Evolutionary conservation across 2,888 invertebrate genomes (phyloP).

Genomic region (Timema podura): DNA sequence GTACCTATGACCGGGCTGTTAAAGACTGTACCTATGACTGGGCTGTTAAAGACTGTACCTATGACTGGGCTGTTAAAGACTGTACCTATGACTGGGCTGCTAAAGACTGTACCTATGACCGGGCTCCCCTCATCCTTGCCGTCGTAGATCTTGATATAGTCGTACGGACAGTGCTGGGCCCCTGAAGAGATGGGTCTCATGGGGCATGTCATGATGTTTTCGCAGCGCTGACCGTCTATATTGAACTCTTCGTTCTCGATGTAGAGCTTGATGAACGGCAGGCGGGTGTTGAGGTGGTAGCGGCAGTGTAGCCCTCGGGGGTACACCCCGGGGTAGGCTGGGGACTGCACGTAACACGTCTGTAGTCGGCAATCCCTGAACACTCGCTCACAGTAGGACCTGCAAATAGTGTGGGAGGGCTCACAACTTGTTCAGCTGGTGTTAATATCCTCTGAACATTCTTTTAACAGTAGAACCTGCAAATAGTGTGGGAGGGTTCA

Average conservation of each 20-base stretch:
- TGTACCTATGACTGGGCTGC: no score
- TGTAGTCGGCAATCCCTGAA: constrained; percentile 85
- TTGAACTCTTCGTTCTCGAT: constrained; percentile 92
- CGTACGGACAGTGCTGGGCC: constrained; percentile 83
- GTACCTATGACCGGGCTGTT: constrained; percentile 20
- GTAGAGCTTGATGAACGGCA: constrained; percentile 86
- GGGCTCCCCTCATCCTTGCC: constrained; percentile 83
- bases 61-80: no score
- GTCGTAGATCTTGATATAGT: constrained; percentile 85
- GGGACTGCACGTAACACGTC: constrained; percentile 91
- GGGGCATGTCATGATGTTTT: constrained; percentile 92
- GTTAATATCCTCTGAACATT: constrained; percentile 79
- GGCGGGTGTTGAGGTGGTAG: constrained; percentile 81
- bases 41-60: no score
- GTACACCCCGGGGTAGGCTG: constrained; percentile 89
- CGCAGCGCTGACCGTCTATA: constrained; percentile 88
- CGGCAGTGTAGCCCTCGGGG: constrained; percentile 87
- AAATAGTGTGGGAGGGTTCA: constrained; percentile 79
- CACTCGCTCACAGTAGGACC: constrained; percentile 82
- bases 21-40: no score
- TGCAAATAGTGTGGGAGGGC: constrained; percentile 74
- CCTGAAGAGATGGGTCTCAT: constrained; percentile 87
- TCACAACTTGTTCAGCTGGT: constrained; percentile 91
- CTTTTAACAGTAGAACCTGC: constrained; percentile 80
- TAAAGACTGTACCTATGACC: constrained; percentile 56